Evolutionary conservation across 2,113 vertebrate species (phyloP).

Genomic region (Cacatua alba): DNA sequence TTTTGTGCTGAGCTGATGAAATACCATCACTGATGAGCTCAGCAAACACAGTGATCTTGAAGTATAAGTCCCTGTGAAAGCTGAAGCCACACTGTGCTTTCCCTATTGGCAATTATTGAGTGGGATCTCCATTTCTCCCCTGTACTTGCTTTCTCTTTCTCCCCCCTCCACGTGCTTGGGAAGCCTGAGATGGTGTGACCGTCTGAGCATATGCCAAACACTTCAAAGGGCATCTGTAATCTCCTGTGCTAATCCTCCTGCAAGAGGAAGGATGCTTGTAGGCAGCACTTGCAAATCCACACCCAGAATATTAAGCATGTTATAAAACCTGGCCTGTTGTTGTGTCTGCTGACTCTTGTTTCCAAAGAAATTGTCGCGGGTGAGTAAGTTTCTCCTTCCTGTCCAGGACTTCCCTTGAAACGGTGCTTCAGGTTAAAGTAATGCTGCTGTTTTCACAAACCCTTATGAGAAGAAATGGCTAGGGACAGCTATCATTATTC

Average conservation of each 20-base stretch:
- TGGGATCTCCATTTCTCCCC: neutral
- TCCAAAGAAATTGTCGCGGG: neutral
- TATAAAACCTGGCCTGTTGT: neutral
- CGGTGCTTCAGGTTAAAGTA: neutral
- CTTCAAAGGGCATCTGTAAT: slow-evolving; percentile 41
- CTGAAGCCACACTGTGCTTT: neutral
- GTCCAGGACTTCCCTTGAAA: neutral
- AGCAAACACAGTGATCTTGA: neutral
- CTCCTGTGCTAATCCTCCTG: slow-evolving; percentile 25
- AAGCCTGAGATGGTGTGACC: neutral
- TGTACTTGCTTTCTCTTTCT: neutral
- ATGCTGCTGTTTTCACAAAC: neutral
- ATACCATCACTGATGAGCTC: neutral
- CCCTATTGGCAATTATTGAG: neutral
- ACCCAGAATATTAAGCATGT: slow-evolving; percentile 2
- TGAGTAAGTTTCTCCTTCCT: neutral
- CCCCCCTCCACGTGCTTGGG: neutral
- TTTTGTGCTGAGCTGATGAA: neutral
- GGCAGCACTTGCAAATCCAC: slow-evolving; percentile 29
- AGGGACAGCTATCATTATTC: neutral
- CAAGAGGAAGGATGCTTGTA: slow-evolving; percentile 12
- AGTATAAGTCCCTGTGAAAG: neutral
- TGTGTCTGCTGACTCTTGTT: neutral
- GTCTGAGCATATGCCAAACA: neutral
- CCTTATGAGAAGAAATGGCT: neutral